Evolutionary conservation across 2,113 vertebrate genomes (phyloP).

Genomic region (Elgaria multicarinata): DNA sequence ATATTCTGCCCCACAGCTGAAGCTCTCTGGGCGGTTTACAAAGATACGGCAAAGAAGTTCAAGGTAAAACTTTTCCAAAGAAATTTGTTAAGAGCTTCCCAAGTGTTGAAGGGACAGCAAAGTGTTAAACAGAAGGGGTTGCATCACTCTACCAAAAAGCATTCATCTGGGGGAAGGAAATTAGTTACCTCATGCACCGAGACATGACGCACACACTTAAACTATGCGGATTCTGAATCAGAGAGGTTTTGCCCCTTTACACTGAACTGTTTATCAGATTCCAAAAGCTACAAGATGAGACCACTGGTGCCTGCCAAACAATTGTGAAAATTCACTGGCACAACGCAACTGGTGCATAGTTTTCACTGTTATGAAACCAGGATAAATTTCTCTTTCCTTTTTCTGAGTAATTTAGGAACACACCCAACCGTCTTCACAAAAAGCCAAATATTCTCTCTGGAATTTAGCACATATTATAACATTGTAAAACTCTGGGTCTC

Average conservation of each 20-base stretch:
- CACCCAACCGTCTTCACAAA: neutral
- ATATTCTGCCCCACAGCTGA: too few relatives aligned
- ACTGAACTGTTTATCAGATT: slow-evolving; percentile 6
- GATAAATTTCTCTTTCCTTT: neutral
- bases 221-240: slow-evolving; percentile 15
- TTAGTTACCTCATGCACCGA: slow-evolving; percentile 8
- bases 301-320: neutral
- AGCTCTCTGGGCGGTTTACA: too few relatives aligned
- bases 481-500: neutral
- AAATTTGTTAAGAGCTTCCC: neutral
- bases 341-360: neutral
- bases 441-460: neutral
- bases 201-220: slow-evolving; percentile 9
- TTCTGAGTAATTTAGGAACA: neutral
- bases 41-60: too few relatives aligned
- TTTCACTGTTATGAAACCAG: neutral
- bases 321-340: neutral
- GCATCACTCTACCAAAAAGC: slow-evolving; percentile 9
- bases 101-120: neutral
- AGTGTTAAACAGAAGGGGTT: neutral
- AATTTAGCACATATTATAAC: neutral
- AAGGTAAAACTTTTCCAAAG: neutral
- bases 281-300: neutral
- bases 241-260: neutral
- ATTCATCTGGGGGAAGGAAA: slow-evolving; percentile 30